phyloP scores from a whole-genome alignment of 2,113 vertebrate genomes.

The Oophaga pumilio region DNA sequence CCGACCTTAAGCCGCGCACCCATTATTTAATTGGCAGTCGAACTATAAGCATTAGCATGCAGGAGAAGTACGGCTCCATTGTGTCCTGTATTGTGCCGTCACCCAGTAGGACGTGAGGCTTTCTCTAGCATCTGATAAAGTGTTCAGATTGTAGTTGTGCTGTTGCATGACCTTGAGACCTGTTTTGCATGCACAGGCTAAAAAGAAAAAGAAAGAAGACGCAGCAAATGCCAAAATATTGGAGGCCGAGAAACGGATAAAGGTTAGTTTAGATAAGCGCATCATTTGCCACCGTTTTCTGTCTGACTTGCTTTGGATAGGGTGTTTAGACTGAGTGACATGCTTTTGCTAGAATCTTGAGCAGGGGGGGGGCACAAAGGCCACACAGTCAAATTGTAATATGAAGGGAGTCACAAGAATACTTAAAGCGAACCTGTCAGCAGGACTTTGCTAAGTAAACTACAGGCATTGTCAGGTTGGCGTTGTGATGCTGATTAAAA shows the following conservation, averaged over 20 bases:
- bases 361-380: not conserved
- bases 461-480: no score
- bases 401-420: not conserved
- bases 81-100: constrained; percentile 63
- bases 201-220: constrained; percentile 95
- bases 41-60: constrained; percentile 45
- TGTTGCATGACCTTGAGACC: constrained; percentile 78
- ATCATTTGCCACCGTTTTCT: constrained; percentile 59
- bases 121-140: constrained; percentile 69
- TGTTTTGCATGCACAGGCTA: constrained; percentile 87
- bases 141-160: constrained; percentile 68
- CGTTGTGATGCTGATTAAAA: no score
- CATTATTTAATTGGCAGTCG: constrained; percentile 31
- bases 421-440: not conserved
- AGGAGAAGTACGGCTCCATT: constrained; percentile 56
- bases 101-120: constrained; percentile 64
- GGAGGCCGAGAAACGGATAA: constrained; percentile 93
- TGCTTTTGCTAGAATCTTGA: constrained; percentile 10
- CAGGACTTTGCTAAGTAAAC: no score
- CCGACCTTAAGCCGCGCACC: constrained; percentile 22
- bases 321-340: not conserved
- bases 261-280: constrained; percentile 81
- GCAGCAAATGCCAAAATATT: constrained; percentile 94
- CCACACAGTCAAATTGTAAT: not conserved
- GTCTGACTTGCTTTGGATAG: constrained; percentile 4